A percentile compares a stretch with the other conserved stretches of the same genome.
These are phyloP conservation scores for Numenius arquata DNA, from an alignment of 2,113 vertebrate genomes.

Conservation along the genomic window DNA sequence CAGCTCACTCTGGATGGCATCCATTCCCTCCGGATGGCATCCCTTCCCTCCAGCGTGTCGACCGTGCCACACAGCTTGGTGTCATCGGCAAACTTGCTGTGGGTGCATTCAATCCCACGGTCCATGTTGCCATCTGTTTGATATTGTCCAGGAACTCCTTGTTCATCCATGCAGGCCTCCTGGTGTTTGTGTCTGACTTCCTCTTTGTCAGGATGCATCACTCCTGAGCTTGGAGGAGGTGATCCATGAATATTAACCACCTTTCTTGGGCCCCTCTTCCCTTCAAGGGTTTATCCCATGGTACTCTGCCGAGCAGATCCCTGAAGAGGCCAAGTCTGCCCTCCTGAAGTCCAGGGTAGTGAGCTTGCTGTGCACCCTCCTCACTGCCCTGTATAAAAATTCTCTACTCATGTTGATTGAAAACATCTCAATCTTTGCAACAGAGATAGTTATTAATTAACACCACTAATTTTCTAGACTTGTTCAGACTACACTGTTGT, in stretches of 20 bases:
- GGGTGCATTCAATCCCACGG: background rate
- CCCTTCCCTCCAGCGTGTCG: background rate
- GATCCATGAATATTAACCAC: background rate
- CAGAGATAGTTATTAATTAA: slow-evolving; percentile 15
- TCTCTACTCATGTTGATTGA: background rate
- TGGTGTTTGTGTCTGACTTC: background rate
- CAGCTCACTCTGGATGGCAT: background rate
- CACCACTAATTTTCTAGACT: slow-evolving; percentile 25
- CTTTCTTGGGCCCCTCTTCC: background rate
- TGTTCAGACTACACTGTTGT: slow-evolving; percentile 20
- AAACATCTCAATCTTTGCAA: background rate
- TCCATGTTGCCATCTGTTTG: background rate
- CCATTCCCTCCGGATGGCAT: background rate
- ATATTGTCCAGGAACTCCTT: background rate
- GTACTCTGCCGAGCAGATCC: background rate
- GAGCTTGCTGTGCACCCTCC: background rate
- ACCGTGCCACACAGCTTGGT: background rate
- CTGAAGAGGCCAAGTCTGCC: background rate
- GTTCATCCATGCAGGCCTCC: background rate
- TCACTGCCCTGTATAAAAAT: background rate
- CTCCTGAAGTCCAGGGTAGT: background rate
- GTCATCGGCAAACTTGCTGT: background rate
- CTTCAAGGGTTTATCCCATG: background rate
- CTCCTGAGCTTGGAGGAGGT: background rate
- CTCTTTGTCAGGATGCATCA: background rate